Evolutionary conservation across 2,113 vertebrate genomes (phyloP), one percentile per base, ranked within the genome.

Genomic region (Spea bombifrons): DNA sequence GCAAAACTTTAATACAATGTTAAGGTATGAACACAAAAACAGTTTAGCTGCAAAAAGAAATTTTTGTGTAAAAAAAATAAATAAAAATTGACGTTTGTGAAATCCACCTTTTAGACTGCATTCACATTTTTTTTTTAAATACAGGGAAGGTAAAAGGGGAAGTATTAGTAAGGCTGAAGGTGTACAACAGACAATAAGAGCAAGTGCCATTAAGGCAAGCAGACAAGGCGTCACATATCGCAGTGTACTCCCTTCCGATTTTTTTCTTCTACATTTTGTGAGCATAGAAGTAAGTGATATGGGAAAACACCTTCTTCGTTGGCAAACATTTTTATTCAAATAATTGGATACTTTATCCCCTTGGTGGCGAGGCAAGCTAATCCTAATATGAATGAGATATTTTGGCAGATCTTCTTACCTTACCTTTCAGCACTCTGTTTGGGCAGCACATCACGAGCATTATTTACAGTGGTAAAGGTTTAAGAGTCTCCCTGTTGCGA

Each of bases 141-240:
- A 30, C 30, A 30, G 30, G 30, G 81, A 84, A 72, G 87, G 86
- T 84, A 76, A 84, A 78, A 82, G 90, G 84, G 86, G 90, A 87
- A 84, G 78, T 86, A 90, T 87, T 85, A 90, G 85, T 96, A 96
- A 96, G 95, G 94, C 94, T 82, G 80, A 94, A 90, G 90, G 91
- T 90, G 89, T 88, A 84, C 88, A 85, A 88, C 85, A 87, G 85
- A 84, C 88, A 65, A 65, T 83, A 85, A 90, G 91, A 92, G 88
- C 85, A 90, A 89, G 87, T 86, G 89, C 91, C 89, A 45, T 71
- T 73, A 84, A 85, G 85, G 85, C 85, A 84, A 85, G 81, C 84
- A 83, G 83, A 85, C 89, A 90, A 86, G 15, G 86, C 86, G 84
- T 89, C 83, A 77, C 82, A 83, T 86, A 86, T 85, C 86, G 85